Evolutionary conservation across 2,797 vertebrate genomes (phyloP).

Genomic region (Pipistrellus pipistrellus): DNA sequence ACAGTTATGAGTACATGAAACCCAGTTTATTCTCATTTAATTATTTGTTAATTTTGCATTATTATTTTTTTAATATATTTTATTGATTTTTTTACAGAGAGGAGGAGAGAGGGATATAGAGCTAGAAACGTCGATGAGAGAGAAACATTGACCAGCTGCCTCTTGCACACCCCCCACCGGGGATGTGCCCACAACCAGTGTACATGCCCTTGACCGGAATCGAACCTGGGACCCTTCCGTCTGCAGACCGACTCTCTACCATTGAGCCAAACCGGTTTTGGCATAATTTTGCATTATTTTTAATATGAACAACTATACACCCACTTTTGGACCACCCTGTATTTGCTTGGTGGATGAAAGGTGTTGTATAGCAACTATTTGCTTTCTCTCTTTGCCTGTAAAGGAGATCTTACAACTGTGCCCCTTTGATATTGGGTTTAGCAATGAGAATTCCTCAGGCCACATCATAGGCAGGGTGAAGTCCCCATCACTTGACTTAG

Average conservation of each 20-base stretch:
- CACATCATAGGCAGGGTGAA: no score
- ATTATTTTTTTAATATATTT: not conserved
- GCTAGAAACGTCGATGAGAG: no score
- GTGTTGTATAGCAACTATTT: not conserved
- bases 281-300: not conserved
- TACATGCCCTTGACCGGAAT: no score
- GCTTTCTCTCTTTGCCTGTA: not conserved
- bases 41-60: not conserved
- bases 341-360: constrained; percentile 7
- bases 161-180: no score
- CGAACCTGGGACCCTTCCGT: no score
- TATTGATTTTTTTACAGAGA: no score
- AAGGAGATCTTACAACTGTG: not conserved
- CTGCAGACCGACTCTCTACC: no score
- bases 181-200: no score
- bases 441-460: not conserved
- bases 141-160: no score
- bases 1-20: not conserved
- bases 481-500: not conserved
- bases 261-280: no score
- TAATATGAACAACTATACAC: not conserved
- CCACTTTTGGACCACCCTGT: not conserved
- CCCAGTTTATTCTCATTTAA: not conserved
- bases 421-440: not conserved
- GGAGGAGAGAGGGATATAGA: no score